Base-by-base conservation (phyloP, 2,797 vertebrate species). In the Protonibea diacanthus region DNA sequence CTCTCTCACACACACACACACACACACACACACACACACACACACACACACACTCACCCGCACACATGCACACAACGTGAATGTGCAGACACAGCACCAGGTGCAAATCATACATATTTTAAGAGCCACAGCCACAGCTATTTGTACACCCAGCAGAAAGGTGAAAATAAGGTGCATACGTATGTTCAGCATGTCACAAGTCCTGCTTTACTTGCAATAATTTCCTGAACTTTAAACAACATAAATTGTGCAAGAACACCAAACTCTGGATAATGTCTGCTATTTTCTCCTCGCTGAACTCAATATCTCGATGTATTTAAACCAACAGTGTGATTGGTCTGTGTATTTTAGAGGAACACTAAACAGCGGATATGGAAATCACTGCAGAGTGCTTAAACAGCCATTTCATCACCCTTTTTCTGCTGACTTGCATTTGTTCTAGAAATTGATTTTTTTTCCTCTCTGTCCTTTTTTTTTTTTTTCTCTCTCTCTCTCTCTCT, bases 341-440 rank as follows among this genome's bases (percentile, higher is more conserved):
- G n/a, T 76, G 66, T 45, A 47, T 85, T 71, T 76, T 10, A 62
- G 6, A 42, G 60, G 9, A 70, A 60, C 62, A 69, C 59, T 73
- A 29, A 86, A 52, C 45, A 25, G 53, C 14, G 40, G 49, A 76
- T 90, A 81, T 87, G 84, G 72, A 90, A 87, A 90, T 85, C 76
- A 78, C 78, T 88, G 71, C 82, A 88, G 83, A 86, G 77, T 82
- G 74, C 82, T 91, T 89, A 84, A 91, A 88, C 80, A 90, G 82
- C 80, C 59, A 75, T 88, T 91, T 86, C 79, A 84, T 81, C 82
- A 61, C 17, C 63, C 58, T 62, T 82, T 80, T 94, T 90, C 74
- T 91, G 92, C 92, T 93, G 91, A 93, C 90, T 92, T 83, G 84
- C 86, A 86, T 80, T 89, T 86, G 56, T 74, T 70, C 57, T 49